phyloP scores from a whole-genome alignment of 2,888 invertebrate species.

The Leptopilina drosophilae region DNA sequence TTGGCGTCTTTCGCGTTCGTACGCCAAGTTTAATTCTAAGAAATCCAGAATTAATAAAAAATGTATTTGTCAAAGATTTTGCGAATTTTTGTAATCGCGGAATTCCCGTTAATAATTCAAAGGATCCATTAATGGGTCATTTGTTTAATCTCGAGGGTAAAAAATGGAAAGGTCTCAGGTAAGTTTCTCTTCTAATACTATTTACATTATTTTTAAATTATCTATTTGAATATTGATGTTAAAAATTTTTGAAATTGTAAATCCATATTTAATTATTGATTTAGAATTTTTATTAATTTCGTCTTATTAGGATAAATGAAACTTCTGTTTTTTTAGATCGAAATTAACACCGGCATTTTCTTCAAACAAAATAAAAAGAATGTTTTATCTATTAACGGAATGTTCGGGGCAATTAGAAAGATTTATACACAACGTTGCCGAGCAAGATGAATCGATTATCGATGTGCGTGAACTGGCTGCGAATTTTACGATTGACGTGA shows the following conservation, averaged over 20 bases:
- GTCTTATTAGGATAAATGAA: background rate
- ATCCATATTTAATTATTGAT: background rate
- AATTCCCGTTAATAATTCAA: conserved; percentile 67
- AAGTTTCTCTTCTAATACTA: background rate
- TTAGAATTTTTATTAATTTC: background rate
- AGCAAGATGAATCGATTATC: conserved; percentile 53
- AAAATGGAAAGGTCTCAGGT: conserved; percentile 55
- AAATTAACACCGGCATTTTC: conserved; percentile 78
- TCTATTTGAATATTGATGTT: no score
- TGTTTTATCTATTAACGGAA: conserved; percentile 75
- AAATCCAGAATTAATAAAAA: conserved; percentile 71
- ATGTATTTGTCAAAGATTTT: conserved; percentile 70
- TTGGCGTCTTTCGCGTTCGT: conserved; percentile 70
- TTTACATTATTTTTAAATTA: no score
- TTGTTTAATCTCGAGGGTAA: conserved; percentile 74
- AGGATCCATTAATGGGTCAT: conserved; percentile 74
- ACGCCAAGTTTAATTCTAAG: conserved; percentile 70
- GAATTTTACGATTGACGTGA: conserved; percentile 78
- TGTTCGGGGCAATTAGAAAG: conserved; percentile 72
- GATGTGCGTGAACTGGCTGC: conserved; percentile 76
- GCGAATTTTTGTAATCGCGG: conserved; percentile 69
- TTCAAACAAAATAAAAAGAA: conserved; percentile 77
- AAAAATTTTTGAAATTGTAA: background rate
- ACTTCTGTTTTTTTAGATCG: conserved; percentile 69
- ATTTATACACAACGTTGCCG: conserved; percentile 60